phyloP scores from a whole-genome alignment of 2,113 vertebrate species.

The Quiscalus mexicanus region DNA sequence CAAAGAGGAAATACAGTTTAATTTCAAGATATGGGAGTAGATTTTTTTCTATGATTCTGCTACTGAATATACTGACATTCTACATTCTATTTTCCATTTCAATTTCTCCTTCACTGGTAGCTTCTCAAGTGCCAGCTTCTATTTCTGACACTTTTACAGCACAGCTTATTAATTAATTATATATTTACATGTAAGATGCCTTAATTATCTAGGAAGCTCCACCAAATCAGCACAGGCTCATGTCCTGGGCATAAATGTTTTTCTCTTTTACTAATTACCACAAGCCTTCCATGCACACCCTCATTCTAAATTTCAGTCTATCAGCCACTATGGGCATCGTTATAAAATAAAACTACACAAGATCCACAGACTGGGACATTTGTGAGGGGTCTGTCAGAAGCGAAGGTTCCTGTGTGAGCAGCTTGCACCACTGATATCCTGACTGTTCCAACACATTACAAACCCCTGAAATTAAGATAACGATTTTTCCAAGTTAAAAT shows the following conservation, averaged over 20 bases:
- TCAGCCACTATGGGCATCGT: too few relatives aligned
- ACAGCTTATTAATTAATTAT: neutral
- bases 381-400: neutral
- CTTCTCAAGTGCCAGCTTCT: neutral
- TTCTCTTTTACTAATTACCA: neutral
- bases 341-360: neutral
- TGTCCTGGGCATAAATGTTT: neutral
- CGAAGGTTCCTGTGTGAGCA: fast-evolving
- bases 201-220: neutral
- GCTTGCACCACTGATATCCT: fast-evolving
- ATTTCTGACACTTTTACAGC: neutral
- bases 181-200: neutral
- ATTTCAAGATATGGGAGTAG: neutral
- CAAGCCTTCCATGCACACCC: neutral
- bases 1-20: neutral
- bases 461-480: neutral
- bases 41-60: neutral
- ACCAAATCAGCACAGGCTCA: neutral
- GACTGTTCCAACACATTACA: neutral
- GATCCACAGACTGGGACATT: neutral
- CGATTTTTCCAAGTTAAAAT: neutral
- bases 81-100: neutral
- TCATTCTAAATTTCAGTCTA: neutral
- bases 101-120: neutral
- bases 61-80: neutral